Conservation (phyloP, 2,888 invertebrate genomes). For the Zygothrica quintamaculata region DNA sequence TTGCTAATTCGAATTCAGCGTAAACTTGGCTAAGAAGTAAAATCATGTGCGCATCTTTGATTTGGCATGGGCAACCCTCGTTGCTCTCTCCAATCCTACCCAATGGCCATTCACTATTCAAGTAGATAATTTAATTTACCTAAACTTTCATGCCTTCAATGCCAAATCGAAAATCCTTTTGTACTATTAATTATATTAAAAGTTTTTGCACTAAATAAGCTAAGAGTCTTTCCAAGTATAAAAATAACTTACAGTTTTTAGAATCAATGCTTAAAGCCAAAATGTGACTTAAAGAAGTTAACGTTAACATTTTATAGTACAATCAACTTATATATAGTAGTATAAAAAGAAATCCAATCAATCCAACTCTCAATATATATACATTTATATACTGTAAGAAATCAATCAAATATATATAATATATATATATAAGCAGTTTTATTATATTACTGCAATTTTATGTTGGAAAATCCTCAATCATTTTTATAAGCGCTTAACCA, state of each 20-base stretch:
- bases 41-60: conserved; percentile 69
- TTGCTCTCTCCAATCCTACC: background rate
- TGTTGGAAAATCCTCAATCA: background rate
- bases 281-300: no score
- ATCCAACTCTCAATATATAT: no score
- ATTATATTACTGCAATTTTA: background rate
- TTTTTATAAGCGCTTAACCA: conserved; percentile 31
- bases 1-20: conserved; percentile 76
- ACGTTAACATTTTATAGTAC: no score
- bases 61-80: conserved; percentile 43
- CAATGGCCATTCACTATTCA: conserved; percentile 50
- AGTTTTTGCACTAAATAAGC: conserved; percentile 19
- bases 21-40: conserved; percentile 59
- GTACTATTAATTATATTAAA: conserved; percentile 69
- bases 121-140: conserved; percentile 75
- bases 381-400: no score
- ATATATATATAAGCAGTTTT: no score
- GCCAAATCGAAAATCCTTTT: conserved; percentile 61
- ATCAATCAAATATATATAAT: no score
- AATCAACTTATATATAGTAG: no score
- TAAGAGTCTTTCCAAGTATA: conserved; percentile 6
- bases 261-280: no score
- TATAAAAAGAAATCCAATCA: no score
- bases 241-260: no score
- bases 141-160: conserved; percentile 55